Conservation (phyloP, 2,113 vertebrate genomes). For the Anser brachyrhynchus region DNA sequence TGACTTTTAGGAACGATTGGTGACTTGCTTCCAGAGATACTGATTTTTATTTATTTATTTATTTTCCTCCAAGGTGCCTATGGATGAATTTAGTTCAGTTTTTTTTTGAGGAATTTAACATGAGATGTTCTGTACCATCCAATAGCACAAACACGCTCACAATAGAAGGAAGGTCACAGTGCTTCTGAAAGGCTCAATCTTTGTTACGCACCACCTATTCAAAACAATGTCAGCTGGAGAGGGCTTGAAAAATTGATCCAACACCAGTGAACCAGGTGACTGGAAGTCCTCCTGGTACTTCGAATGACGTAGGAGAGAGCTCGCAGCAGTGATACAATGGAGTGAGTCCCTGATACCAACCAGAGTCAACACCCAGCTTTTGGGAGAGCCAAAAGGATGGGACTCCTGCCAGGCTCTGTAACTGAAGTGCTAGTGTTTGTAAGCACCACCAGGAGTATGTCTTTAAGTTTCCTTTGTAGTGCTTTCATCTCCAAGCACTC, state of each 20-base stretch:
- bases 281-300: background rate
- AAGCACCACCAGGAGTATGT: background rate
- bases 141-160: background rate
- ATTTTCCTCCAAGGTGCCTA: background rate
- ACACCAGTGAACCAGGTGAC: background rate
- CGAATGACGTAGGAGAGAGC: background rate
- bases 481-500: background rate
- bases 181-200: background rate
- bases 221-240: background rate
- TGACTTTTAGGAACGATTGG: background rate
- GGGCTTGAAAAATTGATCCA: conserved; percentile 11
- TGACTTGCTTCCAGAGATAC: background rate
- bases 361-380: background rate
- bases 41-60: background rate
- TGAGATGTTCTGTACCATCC: background rate
- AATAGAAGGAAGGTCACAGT: background rate
- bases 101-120: background rate
- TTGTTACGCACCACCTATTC: conserved; percentile 6
- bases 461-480: background rate
- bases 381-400: background rate
- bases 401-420: background rate
- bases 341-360: background rate
- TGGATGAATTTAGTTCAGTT: background rate
- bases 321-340: background rate
- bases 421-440: background rate